Evolutionary conservation across 2,797 vertebrate species (phyloP).

Genomic region (Microtus californicus): DNA sequence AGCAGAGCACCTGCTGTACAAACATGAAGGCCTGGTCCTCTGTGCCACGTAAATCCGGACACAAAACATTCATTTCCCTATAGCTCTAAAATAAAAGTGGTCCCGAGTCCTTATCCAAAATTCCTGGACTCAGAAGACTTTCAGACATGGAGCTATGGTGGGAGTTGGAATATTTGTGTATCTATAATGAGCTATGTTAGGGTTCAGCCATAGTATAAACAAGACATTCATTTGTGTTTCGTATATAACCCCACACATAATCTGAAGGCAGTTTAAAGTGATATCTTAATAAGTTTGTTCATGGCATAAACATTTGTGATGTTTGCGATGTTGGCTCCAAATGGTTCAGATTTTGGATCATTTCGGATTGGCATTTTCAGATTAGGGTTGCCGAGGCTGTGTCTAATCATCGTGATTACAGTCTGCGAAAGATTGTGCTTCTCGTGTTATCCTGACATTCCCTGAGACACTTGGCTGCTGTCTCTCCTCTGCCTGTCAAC

Average conservation of each 20-base stretch:
- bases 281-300: background rate
- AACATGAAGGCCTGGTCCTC: background rate
- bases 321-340: background rate
- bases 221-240: background rate
- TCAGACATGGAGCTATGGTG: background rate
- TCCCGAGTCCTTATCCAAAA: background rate
- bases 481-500: background rate
- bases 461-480: background rate
- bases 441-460: no score
- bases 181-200: background rate
- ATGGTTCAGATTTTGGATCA: background rate
- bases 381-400: background rate
- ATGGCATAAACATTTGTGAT: background rate
- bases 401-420: no score
- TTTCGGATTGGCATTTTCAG: background rate
- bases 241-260: background rate
- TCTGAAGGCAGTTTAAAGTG: background rate
- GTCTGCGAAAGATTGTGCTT: background rate
- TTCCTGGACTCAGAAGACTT: background rate
- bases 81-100: background rate
- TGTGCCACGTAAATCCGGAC: background rate
- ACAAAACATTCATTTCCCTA: background rate
- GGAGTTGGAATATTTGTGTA: background rate
- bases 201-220: background rate
- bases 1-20: background rate